Conservation (phyloP, 2,797 vertebrate species). For the Platyrinchus mystaceus region DNA sequence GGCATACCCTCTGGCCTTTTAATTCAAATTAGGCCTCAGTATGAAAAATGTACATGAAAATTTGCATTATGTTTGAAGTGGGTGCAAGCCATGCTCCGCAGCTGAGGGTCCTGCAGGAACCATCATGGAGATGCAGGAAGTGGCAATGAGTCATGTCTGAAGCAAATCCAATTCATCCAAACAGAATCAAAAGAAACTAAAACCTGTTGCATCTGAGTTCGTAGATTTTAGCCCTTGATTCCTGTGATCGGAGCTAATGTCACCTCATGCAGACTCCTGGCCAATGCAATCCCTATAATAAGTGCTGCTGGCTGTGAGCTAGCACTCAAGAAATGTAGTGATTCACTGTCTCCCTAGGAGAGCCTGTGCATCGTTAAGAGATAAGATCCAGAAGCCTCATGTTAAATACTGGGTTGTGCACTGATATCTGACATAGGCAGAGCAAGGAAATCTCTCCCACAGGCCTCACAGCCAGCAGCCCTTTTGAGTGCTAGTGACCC, state of each 20-base stretch:
- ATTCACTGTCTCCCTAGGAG: background rate
- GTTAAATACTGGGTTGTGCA: background rate
- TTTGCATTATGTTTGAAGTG: constrained; percentile 60
- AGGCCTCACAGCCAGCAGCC: rapidly evolving
- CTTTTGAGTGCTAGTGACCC: too few relatives aligned
- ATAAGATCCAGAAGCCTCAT: constrained; percentile 26
- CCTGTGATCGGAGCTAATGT: constrained; percentile 5
- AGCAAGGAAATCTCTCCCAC: background rate
- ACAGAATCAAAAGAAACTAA: background rate
- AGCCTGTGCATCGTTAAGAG: constrained; percentile 25
- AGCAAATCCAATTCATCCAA: constrained; percentile 37
- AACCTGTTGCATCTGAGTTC: background rate
- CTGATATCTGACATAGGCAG: background rate
- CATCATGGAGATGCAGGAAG: constrained; percentile 23
- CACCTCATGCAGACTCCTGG: background rate
- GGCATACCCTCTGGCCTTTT: background rate
- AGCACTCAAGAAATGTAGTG: background rate
- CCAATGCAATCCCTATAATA: background rate
- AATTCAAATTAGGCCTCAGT: constrained; percentile 52
- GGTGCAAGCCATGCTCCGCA: background rate
- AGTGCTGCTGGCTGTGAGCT: background rate
- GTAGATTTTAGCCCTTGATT: constrained; percentile 22
- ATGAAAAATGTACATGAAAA: constrained; percentile 36
- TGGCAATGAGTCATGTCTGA: constrained; percentile 55
- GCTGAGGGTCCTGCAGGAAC: constrained; percentile 42